Evolutionary conservation across 2,113 vertebrate genomes (phyloP), one percentile per base, ranked within the genome.

Genomic region (Noctilio leporinus): DNA sequence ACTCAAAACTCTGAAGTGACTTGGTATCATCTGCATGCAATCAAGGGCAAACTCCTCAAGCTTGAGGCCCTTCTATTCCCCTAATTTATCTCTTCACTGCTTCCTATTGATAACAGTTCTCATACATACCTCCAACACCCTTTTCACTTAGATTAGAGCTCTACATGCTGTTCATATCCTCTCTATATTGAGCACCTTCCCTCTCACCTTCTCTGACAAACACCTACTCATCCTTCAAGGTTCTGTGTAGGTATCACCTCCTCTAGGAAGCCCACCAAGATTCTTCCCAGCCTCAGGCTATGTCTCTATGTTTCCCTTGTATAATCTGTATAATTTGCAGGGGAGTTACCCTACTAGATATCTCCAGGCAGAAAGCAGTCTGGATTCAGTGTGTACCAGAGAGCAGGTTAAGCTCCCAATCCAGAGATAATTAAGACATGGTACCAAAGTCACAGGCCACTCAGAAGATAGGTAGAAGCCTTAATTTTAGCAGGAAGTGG

Each of bases 1-100:
- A 28, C 33, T 86, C 15, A 86, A 64, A 86, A 67, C 38, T 75
- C 55, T 64, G 49, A 91, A 82, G 62, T 53, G 77, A 65, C 33
- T 45, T 62, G 65, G 12, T 33, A 33, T 33, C 22, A n/a, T 43
- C 5, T 43, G 38, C 12, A 88, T 1, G n/a, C 20, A 53, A 57
- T 64, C 57, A 76, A 57, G 20, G 30, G 35, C 26, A n/a, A 87
- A 73, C 12, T 20, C 81, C 53, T 43, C 51, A 86, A 64, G 28
- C 80, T 87, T 30, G 24, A 14, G 49, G 43, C 16, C 43, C 24
- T 11, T 55, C 47, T 33, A 2, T 35, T 1, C 53, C 22, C 59
- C 40, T 3, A 57, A 2, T 38, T 55, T 53, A 47, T 10, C 59
- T 33, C 47, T n/a, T 87, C 26, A 49, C 28, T 65, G 51, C 30